Conservation (phyloP, 2,113 vertebrate species). For the Spea multiplicata region DNA sequence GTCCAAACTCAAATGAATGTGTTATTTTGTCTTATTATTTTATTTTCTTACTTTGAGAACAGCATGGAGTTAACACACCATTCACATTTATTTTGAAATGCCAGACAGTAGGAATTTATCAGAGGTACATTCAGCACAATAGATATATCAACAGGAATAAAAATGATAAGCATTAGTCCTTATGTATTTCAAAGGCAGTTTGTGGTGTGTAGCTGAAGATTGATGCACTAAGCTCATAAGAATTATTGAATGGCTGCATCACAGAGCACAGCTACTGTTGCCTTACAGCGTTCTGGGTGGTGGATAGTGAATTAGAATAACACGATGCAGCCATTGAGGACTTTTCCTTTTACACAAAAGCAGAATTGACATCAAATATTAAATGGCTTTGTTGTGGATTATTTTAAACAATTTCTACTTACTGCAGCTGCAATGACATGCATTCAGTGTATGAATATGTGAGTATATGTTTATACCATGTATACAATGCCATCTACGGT, state of each 20-base stretch:
- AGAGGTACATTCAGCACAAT: conserved; percentile 34
- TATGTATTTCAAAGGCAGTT: conserved; percentile 46
- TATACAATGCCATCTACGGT: too few species aligned
- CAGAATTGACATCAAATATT: not conserved
- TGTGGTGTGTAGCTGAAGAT: conserved; percentile 39
- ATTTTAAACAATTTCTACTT: too few species aligned
- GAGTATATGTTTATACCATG: too few species aligned
- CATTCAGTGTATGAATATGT: too few species aligned
- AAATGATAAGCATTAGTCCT: conserved; percentile 47
- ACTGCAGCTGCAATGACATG: too few species aligned
- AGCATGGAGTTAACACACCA: conserved; percentile 32
- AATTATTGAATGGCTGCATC: conserved; percentile 45
- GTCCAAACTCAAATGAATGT: not conserved
- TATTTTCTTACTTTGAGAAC: conserved; percentile 8
- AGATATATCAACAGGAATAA: conserved; percentile 47
- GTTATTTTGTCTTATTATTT: conserved; percentile 11
- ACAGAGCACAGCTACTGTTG: conserved; percentile 28
- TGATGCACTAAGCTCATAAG: conserved; percentile 35
- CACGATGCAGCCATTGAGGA: conserved; percentile 18
- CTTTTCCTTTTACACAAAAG: not conserved
- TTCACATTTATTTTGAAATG: conserved; percentile 38
- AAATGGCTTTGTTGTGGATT: not conserved
- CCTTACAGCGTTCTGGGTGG: conserved; percentile 20
- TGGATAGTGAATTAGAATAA: conserved; percentile 17
- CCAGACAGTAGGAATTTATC: conserved; percentile 41